Base-by-base conservation (phyloP, 64 coral and sea anemone species). In the Porites australiensis region DNA sequence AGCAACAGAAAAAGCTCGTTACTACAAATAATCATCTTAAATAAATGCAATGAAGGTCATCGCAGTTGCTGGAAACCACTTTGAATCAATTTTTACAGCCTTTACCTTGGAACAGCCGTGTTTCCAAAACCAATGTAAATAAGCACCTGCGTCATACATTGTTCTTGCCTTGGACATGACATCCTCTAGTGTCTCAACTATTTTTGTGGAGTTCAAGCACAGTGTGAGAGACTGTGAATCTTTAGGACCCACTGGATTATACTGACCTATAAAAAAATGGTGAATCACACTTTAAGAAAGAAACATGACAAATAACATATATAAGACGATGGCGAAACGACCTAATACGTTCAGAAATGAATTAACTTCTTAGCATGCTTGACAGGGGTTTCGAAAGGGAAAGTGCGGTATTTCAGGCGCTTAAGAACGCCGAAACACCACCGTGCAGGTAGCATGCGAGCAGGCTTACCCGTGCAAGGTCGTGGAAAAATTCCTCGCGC, bases 121-220 rank as follows among this genome's bases (percentile, higher is more conserved):
- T 57, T 97, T 97, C 83, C 87, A 88, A 73, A 94, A 97, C 95
- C 95, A 97, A 63, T 97, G 95, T 75, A 97, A 47, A 77, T 97
- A 97, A 50, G 95, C 95, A 6, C 95, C 95, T 44, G 91, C 92
- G 20, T 87, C 88, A 82, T 83, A 94, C 95, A 97, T 97, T 2
- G 92, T n/a, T 23, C 86, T 94, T 67, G 95, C 83, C 53, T 91
- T 97, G 8, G 58, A 7, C 58, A 94, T 74, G 16, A 91, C 71
- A 20, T 91, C 74, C 16, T 82, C 82, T 4, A 97, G 48, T 20
- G 91, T 89, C 58, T 90, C 95, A 2, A 79, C 80, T 76, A 94
- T 79, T 54, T 93, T 94, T 57, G 72, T 97, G 15, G 95, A 97
- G 83, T 97, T 97, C 57, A 88, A 74, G 50, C 95, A 97, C 51